These are phyloP conservation scores for Neoseiulus cucumeris DNA, from an alignment of 1,140 invertebrate genomes.

Conservation along the genomic window DNA sequence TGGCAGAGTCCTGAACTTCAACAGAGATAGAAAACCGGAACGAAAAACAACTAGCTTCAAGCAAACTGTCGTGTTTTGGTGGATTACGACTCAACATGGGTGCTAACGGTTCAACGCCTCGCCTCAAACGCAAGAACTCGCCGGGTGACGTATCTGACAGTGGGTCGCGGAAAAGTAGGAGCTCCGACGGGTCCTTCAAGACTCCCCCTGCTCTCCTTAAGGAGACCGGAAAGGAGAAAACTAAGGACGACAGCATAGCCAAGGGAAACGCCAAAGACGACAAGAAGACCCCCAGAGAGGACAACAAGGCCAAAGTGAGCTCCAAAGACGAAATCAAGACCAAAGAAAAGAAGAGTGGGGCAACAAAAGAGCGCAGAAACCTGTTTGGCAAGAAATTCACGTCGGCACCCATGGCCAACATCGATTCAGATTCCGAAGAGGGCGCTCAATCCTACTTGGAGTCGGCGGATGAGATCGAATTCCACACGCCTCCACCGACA, in stretches of 20 bases:
- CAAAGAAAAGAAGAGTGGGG: neutral
- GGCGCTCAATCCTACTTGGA: neutral
- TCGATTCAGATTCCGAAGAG: conserved; percentile 2
- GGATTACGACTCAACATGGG: neutral
- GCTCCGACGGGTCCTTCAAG: neutral
- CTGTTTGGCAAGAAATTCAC: neutral
- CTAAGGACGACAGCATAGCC: neutral
- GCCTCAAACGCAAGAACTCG: neutral
- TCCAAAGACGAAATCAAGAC: neutral
- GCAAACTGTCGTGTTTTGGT: conserved; percentile 6
- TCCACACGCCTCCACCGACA: neutral
- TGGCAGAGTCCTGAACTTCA: too few relatives aligned
- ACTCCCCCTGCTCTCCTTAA: neutral
- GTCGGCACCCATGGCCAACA: neutral
- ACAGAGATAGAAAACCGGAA: too few relatives aligned
- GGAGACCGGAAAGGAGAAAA: neutral
- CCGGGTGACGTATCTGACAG: neutral
- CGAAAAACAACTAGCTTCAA: too few relatives aligned
- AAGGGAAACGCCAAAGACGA: neutral
- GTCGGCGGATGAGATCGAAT: conserved; percentile 2
- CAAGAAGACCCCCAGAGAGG: neutral
- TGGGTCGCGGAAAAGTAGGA: neutral
- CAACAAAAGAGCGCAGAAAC: neutral
- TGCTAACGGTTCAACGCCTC: neutral
- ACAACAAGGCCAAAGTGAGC: neutral